Base-by-base conservation (phyloP, 2,113 vertebrate genomes). In the Glareola pratincola region DNA sequence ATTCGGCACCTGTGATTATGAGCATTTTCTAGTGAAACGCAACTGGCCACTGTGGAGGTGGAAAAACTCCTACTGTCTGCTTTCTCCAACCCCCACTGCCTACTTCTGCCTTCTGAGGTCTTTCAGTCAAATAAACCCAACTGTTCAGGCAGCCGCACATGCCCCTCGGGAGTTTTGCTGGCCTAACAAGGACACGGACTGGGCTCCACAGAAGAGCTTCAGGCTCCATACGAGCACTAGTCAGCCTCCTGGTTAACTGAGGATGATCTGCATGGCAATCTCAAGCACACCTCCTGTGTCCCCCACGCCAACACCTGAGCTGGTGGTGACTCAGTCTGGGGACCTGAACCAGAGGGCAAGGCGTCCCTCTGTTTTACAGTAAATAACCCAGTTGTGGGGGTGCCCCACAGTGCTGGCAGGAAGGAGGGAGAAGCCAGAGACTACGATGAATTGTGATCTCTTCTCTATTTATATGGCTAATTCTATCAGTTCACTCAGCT, bases 271-370 rank as follows among this genome's bases (percentile, higher is more conserved):
- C 36, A 67, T 0, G 0, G 37, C 1, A 66, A 67, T 20, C 30
- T 79, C 60, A 45, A 3, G 4, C 18, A 16, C 41, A 24, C 21
- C 24, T 74, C 32, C 62, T 26, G 12, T 18, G 10, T 53, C 30
- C 34, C 41, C 47, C 0, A 3, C 1, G 2, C 30, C 73, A 48
- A 29, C 51, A 48, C 32, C 39, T 20, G 37, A 62, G 39, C 26
- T 12, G 5, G 60, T 0, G 0, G 26, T 27, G 66, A 62, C 54
- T 51, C 51, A 8, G 23, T 22, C 20, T 2, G 2, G 57, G 47
- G 30, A 83, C 51, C 9, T 17, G 39, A 77, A 57, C 21, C 57
- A 60, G 48, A 75, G 14, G 11, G 20, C 12, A 78, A 75, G 26
- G n/a, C 3, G 1, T 41, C 26, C 10, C 34, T 56, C 53, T 80